Base-by-base conservation (phyloP, 2,888 invertebrate species). In the Galeopsomyia nigrocyanea region DNA sequence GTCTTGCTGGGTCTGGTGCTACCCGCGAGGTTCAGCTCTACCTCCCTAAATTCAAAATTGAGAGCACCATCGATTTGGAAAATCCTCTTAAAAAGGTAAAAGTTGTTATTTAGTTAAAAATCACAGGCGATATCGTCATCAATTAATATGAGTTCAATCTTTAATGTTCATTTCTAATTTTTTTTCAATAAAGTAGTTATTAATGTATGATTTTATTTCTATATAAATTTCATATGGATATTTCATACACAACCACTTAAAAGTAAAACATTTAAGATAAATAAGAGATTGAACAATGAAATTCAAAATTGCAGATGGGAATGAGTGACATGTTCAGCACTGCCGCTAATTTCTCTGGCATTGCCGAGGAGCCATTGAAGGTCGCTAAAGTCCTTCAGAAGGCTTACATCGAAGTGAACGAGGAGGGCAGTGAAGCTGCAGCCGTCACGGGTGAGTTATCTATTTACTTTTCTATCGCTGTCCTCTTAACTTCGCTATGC, bases 351-450 rank as follows among this genome's bases (percentile, higher is more conserved):
- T 90, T 95, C 77, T 88, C 88, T 26, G 91, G 91, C 21, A 86
- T 95, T 55, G 84, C 92, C 64, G 87, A 89, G 47, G 87, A 88
- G 64, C 80, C 82, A 0, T 83, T 96, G 21, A 87, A 81, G 72
- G 92, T 96, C 2, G 91, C 91, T 58, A 91, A 93, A 82, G 92
- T 93, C 3, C 85, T 95, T 0, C 96, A 96, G 82, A 96, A 96
- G 83, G 93, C 95, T 0, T 94, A 92, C 80, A 92, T 96, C 78
- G 94, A 95, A 82, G 93, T 96, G 0, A 94, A 95, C 83, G 96
- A 96, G 84, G 93, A 95, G 81, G 96, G 96, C 0, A 93, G 94
- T 1, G 95, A 95, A 82, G 79, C 79, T 57, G 78, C 77, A 13
- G 78, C 77, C 55, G 75, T 68, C 22, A 78, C 77, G n/a, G 78